Evolutionary conservation across 2,797 vertebrate species (phyloP).

Genomic region (Crax fasciolata): DNA sequence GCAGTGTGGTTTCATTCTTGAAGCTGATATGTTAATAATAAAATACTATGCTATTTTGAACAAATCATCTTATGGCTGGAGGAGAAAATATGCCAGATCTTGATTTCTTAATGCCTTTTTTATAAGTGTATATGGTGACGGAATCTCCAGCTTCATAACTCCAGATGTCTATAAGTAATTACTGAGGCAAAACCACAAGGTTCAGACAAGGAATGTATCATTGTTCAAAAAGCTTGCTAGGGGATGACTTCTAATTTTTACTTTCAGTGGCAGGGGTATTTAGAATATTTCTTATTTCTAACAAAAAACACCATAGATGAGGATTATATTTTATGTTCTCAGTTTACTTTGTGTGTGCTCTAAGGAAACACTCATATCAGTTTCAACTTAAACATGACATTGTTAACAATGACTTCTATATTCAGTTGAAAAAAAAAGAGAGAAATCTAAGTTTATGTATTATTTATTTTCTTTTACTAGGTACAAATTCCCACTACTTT

Average conservation of each 20-base stretch:
- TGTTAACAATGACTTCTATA: background rate
- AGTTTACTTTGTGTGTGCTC: background rate
- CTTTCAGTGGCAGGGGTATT: background rate
- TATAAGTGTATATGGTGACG: slow-evolving; percentile 44
- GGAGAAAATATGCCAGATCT: background rate
- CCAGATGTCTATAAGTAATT: slow-evolving; percentile 34
- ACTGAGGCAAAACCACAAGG: slow-evolving; percentile 13
- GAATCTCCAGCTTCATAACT: slow-evolving; percentile 48
- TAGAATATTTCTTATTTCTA: background rate
- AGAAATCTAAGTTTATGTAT: background rate
- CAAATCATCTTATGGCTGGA: background rate
- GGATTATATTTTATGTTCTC: background rate
- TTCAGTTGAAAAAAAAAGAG: background rate
- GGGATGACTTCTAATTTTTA: background rate
- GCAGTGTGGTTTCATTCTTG: background rate
- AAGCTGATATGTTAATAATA: slow-evolving; percentile 1
- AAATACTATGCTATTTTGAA: background rate
- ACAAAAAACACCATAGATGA: background rate
- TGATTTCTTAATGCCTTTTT: slow-evolving; percentile 44
- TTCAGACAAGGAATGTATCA: background rate
- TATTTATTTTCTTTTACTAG: slow-evolving; percentile 67
- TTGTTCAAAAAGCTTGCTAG: slow-evolving; percentile 22
- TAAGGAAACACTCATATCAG: background rate
- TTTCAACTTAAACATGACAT: background rate
- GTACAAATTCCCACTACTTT: slow-evolving; percentile 77